phyloP scores from a whole-genome alignment of 2,888 invertebrate genomes.

The Lomographa bimaculata region DNA sequence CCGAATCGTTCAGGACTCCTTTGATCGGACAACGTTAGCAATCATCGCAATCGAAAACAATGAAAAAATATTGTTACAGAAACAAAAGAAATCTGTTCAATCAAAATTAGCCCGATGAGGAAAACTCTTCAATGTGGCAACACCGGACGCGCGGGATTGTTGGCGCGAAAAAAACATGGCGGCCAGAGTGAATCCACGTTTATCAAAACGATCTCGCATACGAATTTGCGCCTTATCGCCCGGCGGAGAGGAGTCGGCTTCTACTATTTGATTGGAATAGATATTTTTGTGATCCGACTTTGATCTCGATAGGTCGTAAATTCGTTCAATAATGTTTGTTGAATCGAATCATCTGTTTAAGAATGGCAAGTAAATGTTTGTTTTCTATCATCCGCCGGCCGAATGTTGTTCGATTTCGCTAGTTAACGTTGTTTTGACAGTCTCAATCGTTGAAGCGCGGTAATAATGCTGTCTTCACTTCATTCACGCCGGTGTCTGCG shows the following conservation, averaged over 20 bases:
- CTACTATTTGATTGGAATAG: constrained; percentile 44
- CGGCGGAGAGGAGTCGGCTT: constrained; percentile 42
- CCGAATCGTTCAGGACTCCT: constrained; percentile 38
- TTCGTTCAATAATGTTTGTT: constrained; percentile 71
- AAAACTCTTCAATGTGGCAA: constrained; percentile 57
- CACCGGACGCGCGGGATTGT: constrained; percentile 54
- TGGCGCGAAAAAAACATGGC: constrained; percentile 62
- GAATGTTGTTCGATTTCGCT: constrained; percentile 75
- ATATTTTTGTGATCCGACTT: constrained; percentile 64
- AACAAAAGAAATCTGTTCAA: constrained; percentile 57
- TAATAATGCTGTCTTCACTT: constrained; percentile 73
- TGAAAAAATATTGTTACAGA: constrained; percentile 45
- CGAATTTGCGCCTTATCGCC: constrained; percentile 54
- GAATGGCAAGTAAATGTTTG: constrained; percentile 76
- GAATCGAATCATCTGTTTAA: constrained; percentile 69
- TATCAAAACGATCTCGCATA: constrained; percentile 47
- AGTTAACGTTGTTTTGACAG: constrained; percentile 79
- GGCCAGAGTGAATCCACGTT: constrained; percentile 48
- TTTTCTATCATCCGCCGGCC: constrained; percentile 77
- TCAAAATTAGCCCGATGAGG: constrained; percentile 59
- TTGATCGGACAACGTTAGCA: constrained; percentile 53
- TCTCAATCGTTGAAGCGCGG: constrained; percentile 62
- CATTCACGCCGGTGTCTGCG: constrained; percentile 47
- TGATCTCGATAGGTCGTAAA: constrained; percentile 74
- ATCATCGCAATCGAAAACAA: constrained; percentile 43